Evolutionary conservation across 1,140 invertebrate genomes (phyloP), one percentile per base, ranked within the genome.

Genomic region (Aleiodes sp.): DNA sequence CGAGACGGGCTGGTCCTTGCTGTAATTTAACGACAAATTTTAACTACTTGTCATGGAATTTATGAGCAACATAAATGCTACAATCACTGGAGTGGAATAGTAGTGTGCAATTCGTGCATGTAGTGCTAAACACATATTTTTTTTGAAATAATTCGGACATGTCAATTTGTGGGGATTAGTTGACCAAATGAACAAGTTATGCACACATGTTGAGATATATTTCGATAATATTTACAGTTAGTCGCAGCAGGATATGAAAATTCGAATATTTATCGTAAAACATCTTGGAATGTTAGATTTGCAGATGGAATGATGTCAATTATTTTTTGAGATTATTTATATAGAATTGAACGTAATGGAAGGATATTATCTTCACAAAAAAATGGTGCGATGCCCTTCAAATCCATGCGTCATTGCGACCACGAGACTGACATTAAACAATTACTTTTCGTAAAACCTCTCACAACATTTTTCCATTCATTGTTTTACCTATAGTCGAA

Each of bases 1-100:
- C 74, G 87, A 86, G 76, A 84, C 84, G 73, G 86, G 87, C 76
- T 84, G 87, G 76, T 88, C 88, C 86, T 87, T 90, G 82, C 86
- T 88, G 80, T 37, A 83, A 81, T 78, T 72, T 72, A 77, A 39
- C 62, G 16, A 65, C n/a, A 33, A 62, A 64, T 67, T 59, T 29
- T n/a, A 35, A 70, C 16, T 41, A 39, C 35, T 60, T 26, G 41
- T 60, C 59, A 37, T 24, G 2, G 8, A 21, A 26, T 65, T 33
- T 7, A 69, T 26, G 60, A 31, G 0, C 7, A 56, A 69, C 67
- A 63, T 62, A 21, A 61, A 21, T 52, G 46, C 46, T 52, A 41
- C 37, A 64, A 43, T 56, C 9, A 28, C 2, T n/a, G 26, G 24
- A 65, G 26, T 12, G 52, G 7, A 14, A 29, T 14, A 60, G 46